phyloP scores from a whole-genome alignment of 2,888 invertebrate species.

The Microctonus hyperodae region DNA sequence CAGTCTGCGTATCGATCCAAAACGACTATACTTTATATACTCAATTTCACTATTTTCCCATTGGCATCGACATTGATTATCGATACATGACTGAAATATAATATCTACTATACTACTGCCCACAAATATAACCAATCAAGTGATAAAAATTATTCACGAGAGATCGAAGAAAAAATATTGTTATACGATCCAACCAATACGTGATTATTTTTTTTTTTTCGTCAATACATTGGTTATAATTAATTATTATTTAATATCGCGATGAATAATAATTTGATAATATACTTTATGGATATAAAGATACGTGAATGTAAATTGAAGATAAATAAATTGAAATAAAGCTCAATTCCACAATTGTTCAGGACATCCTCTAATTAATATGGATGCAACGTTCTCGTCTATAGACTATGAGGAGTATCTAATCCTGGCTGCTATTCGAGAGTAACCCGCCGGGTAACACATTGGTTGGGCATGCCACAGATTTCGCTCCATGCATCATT shows the following conservation, averaged over 20 bases:
- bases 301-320: neutral
- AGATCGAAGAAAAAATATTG: neutral
- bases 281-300: too few relatives aligned
- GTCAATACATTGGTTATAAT: too few relatives aligned
- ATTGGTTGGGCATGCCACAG: slow-evolving; percentile 51
- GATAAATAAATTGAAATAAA: slow-evolving; percentile 10
- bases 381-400: slow-evolving; percentile 43
- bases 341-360: neutral
- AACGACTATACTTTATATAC: slow-evolving; percentile 2
- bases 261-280: too few relatives aligned
- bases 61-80: slow-evolving; percentile 29
- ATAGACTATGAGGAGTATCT: slow-evolving; percentile 45
- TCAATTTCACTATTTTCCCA: neutral
- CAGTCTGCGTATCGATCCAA: slow-evolving; percentile 12
- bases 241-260: too few relatives aligned
- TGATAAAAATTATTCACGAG: neutral
- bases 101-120: slow-evolving; percentile 9
- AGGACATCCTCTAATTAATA: slow-evolving; percentile 45
- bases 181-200: neutral
- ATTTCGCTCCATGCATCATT: slow-evolving; percentile 51
- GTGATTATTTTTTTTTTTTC: too few relatives aligned
- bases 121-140: neutral
- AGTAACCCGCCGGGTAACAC: slow-evolving; percentile 43
- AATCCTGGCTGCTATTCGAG: slow-evolving; percentile 35
- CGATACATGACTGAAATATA: slow-evolving; percentile 19